Evolutionary conservation across 2,113 vertebrate species (phyloP).

Genomic region (Ochotona curzoniae): DNA sequence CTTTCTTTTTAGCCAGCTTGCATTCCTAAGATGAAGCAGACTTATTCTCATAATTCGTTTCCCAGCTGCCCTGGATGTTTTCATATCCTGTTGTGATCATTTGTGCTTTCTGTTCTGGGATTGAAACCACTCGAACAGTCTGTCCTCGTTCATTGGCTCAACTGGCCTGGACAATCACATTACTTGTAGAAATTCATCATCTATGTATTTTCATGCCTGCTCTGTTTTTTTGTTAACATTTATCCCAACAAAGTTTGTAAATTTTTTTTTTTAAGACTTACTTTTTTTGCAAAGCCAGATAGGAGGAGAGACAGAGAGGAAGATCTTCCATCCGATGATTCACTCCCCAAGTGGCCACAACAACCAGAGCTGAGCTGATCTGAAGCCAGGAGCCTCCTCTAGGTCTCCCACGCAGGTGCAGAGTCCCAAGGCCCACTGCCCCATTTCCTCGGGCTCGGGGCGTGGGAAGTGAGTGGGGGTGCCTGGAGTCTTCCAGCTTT

Average conservation of each 20-base stretch:
- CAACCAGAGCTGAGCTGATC: too few relatives aligned
- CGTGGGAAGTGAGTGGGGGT: neutral
- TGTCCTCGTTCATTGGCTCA: neutral
- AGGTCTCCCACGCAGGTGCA: too few relatives aligned
- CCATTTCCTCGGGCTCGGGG: neutral
- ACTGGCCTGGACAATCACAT: neutral
- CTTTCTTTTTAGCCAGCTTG: neutral
- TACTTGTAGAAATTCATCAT: neutral
- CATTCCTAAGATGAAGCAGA: neutral
- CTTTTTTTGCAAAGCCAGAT: neutral
- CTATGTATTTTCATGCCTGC: neutral
- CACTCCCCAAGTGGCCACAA: too few relatives aligned
- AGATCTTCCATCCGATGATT: too few relatives aligned
- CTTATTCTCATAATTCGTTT: neutral
- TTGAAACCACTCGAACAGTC: neutral
- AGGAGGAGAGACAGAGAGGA: neutral
- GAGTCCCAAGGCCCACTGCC: too few relatives aligned
- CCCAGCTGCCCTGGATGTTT: neutral
- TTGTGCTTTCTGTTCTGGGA: neutral
- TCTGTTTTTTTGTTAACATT: neutral
- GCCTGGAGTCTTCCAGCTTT: neutral
- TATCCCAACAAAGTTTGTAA: neutral
- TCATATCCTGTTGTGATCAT: neutral
- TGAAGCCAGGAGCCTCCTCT: too few relatives aligned
- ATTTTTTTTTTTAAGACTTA: neutral